Evolutionary conservation across 2,888 invertebrate genomes (phyloP).

Genomic region (Orgyia antiqua): DNA sequence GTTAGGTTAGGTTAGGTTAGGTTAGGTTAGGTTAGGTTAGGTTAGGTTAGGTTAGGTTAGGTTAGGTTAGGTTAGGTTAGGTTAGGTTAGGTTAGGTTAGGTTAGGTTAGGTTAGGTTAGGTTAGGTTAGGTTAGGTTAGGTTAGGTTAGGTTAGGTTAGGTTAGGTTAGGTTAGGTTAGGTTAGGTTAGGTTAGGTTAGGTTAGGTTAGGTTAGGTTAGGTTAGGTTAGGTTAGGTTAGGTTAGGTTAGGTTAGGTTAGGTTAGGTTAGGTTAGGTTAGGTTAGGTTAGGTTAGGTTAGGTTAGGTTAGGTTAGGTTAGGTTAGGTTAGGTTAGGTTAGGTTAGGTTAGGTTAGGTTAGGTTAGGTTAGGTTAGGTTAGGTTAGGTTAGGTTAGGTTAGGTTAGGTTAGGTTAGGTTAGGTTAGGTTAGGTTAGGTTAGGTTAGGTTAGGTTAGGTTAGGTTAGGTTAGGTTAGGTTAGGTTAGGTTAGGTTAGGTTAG

Average conservation of each 20-base stretch:
- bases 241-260: slow-evolving; percentile 5
- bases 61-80: slow-evolving; percentile 3
- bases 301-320: slow-evolving; percentile 5
- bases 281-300: slow-evolving; percentile 5
- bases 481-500: slow-evolving; percentile 1
- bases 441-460: slow-evolving; percentile 5
- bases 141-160: slow-evolving; percentile 5
- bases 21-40: slow-evolving; percentile 2
- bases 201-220: slow-evolving; percentile 5
- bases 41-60: slow-evolving; percentile 2
- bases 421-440: slow-evolving; percentile 5
- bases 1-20: slow-evolving; percentile 4
- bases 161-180: slow-evolving; percentile 5
- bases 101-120: slow-evolving; percentile 5
- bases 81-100: slow-evolving; percentile 5
- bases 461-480: slow-evolving; percentile 5
- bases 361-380: slow-evolving; percentile 5
- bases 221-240: slow-evolving; percentile 5
- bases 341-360: slow-evolving; percentile 5
- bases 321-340: slow-evolving; percentile 5
- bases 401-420: slow-evolving; percentile 5
- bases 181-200: slow-evolving; percentile 5
- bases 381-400: slow-evolving; percentile 5
- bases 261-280: slow-evolving; percentile 5
- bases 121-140: slow-evolving; percentile 5